These are phyloP conservation scores for Acronicta alni DNA, from an alignment of 2,888 invertebrate genomes.

Conservation along the genomic window DNA sequence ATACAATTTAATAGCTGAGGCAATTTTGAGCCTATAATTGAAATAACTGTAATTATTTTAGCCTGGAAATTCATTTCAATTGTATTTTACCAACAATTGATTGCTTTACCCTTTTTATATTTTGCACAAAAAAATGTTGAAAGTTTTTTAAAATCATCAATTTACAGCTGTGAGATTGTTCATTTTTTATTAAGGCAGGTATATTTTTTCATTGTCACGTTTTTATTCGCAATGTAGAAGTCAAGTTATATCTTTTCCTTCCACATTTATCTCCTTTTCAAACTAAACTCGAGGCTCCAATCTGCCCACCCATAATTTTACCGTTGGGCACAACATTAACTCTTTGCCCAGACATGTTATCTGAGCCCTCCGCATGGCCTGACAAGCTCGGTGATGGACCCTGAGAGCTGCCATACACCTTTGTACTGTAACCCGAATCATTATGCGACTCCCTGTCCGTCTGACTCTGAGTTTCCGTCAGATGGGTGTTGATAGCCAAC, in stretches of 20 bases:
- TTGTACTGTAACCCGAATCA: constrained; percentile 96
- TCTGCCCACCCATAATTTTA: constrained; percentile 75
- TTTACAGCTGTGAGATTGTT: too few relatives aligned
- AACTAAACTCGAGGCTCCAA: constrained; percentile 92
- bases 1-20: not conserved
- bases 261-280: constrained; percentile 61
- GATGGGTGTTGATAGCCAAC: constrained; percentile 84
- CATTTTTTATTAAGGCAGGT: constrained; percentile 9
- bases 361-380: constrained; percentile 84
- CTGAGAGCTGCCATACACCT: constrained; percentile 94
- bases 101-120: constrained; percentile 1
- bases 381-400: constrained; percentile 94
- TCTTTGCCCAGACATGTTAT: constrained; percentile 81
- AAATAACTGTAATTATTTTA: not conserved
- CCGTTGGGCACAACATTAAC: constrained; percentile 73
- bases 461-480: constrained; percentile 85
- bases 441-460: constrained; percentile 92
- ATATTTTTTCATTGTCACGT: not conserved
- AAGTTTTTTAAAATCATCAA: not conserved
- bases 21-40: not conserved
- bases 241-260: not conserved
- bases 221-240: not conserved
- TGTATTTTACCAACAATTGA: not conserved
- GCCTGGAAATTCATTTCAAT: not conserved
- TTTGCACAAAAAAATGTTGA: not conserved